Conservation (phyloP, 2,113 vertebrate species). For the Butastur rufipennis region DNA sequence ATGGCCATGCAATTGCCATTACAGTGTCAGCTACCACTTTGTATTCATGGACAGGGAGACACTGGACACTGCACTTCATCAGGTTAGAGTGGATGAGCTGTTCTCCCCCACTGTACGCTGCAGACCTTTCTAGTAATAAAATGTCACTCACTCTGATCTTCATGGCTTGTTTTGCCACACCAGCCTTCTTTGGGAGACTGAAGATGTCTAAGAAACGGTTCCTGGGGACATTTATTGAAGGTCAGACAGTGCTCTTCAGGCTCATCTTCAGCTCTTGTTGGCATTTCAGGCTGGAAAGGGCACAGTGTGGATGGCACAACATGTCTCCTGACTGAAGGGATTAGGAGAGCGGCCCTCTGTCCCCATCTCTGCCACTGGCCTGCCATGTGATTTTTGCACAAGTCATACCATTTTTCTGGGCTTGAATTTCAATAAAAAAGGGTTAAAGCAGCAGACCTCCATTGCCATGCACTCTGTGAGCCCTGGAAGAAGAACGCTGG, state of each 20-base stretch:
- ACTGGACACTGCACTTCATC: neutral
- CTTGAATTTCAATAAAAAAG: neutral
- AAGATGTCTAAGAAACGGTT: neutral
- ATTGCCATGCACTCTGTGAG: neutral
- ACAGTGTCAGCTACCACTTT: neutral
- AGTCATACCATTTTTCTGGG: neutral
- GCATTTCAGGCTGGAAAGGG: neutral
- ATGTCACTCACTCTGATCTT: neutral
- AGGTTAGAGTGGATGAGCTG: fast-evolving
- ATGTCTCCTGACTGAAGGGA: neutral
- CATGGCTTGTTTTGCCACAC: neutral
- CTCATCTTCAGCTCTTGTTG: neutral
- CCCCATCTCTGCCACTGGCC: neutral
- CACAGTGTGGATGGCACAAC: neutral
- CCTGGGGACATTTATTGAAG: neutral
- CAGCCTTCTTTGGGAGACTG: neutral
- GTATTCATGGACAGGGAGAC: neutral
- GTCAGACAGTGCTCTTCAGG: neutral
- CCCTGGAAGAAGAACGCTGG: neutral
- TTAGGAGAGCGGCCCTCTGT: neutral
- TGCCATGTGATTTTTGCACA: neutral
- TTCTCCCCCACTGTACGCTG: neutral
- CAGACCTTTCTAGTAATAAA: neutral
- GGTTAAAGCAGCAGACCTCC: neutral
- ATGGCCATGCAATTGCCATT: neutral